Conservation (phyloP, 2,797 vertebrate species). For the Nannoperca obscura region DNA sequence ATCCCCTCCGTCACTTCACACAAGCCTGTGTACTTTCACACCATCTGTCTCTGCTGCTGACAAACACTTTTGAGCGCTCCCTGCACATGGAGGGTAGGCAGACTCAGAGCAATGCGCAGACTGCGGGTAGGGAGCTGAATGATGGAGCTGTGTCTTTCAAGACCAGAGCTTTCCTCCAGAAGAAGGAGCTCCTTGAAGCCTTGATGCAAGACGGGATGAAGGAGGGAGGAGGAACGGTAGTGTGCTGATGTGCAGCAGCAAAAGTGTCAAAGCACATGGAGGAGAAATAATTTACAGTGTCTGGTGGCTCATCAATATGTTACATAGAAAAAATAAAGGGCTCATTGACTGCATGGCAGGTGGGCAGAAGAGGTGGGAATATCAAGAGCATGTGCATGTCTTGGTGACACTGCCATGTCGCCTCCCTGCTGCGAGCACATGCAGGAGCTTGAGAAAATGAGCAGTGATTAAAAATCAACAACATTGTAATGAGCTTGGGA, state of each 20-base stretch:
- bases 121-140: slow-evolving; percentile 30
- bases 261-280: slow-evolving; percentile 30
- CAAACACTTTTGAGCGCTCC: slow-evolving; percentile 43
- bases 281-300: slow-evolving; percentile 47
- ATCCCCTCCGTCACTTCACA: slow-evolving; percentile 48
- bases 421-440: slow-evolving; percentile 38
- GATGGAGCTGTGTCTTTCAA: slow-evolving; percentile 54
- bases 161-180: slow-evolving; percentile 33
- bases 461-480: slow-evolving; percentile 66
- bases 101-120: slow-evolving; percentile 10
- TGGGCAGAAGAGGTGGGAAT: slow-evolving; percentile 43
- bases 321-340: slow-evolving; percentile 41
- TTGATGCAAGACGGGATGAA: slow-evolving; percentile 15
- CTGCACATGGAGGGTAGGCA: slow-evolving; percentile 14
- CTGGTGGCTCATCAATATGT: slow-evolving; percentile 60
- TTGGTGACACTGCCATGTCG: slow-evolving; percentile 4
- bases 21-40: slow-evolving; percentile 15
- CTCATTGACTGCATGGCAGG: slow-evolving; percentile 53
- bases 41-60: slow-evolving; percentile 61
- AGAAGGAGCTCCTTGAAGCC: slow-evolving; percentile 48
- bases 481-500: slow-evolving; percentile 45
- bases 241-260: slow-evolving; percentile 14
- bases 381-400: slow-evolving; percentile 32
- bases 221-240: not conserved
- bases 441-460: slow-evolving; percentile 56